A percentile compares a stretch with the other conserved stretches of the same genome.
phyloP scores from a whole-genome alignment of 2,113 vertebrate species.

The Vanacampus margaritifer region DNA sequence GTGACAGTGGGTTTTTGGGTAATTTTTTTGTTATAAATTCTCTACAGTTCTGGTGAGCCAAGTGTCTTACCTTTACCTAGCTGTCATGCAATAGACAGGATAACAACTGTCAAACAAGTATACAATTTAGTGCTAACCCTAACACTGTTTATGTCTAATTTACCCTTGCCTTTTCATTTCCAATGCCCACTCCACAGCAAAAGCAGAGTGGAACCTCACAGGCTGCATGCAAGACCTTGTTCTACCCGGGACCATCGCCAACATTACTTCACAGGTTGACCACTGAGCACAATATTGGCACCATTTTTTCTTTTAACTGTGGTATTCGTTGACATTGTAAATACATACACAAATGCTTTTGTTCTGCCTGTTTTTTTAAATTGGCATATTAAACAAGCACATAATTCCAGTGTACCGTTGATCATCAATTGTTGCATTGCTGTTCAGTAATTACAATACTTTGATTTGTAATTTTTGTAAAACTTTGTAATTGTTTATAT shows the following conservation, averaged over 20 bases:
- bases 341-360: neutral
- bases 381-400: too few relatives aligned
- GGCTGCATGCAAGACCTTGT: slow-evolving; percentile 27
- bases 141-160: neutral
- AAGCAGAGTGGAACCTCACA: slow-evolving; percentile 16
- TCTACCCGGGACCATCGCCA: slow-evolving; percentile 37
- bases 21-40: too few relatives aligned
- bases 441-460: neutral
- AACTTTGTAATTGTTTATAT: neutral
- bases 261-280: slow-evolving; percentile 31
- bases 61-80: too few relatives aligned
- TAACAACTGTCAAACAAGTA: neutral
- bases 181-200: slow-evolving; percentile 43
- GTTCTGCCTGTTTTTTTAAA: too few relatives aligned
- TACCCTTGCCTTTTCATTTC: neutral
- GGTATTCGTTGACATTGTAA: neutral
- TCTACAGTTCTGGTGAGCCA: too few relatives aligned
- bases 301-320: neutral
- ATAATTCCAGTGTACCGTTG: too few relatives aligned
- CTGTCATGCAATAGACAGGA: neutral
- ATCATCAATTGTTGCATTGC: neutral
- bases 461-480: too few relatives aligned
- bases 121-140: neutral
- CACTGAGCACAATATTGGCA: neutral
- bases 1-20: neutral